Evolutionary conservation across 2,113 vertebrate genomes (phyloP), one percentile per base, ranked within the genome.

Genomic region (Colinus virginianus): DNA sequence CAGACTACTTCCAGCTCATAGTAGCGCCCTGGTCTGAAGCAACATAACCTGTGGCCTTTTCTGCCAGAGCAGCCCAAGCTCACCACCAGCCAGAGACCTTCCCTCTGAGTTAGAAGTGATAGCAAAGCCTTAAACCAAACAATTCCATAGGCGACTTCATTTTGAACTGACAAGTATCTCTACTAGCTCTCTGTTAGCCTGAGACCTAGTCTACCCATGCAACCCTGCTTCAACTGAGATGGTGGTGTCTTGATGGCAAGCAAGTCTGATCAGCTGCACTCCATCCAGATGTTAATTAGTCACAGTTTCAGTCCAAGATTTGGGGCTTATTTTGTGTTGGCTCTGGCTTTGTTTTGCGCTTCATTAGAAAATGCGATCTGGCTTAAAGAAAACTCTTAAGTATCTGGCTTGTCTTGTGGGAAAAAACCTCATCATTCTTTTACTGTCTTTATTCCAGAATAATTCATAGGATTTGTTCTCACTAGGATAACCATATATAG

Each of bases 301-400:
- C 63, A 79, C 40, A 46, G 63, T 77, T 92, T 84, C 4, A 0
- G 22, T 48, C 62, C 61, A 40, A 66, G n/a, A 78, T 79, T 79
- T 83, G 7, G 45, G 42, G 62, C 45, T 74, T 38, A 78, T 22
- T 46, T 85, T 78, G 30, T 69, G 36, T 34, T 94, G 45, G 13
- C 46, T 77, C 68, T 67, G 42, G 4, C 30, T 90, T 78, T 74
- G 32, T 8, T 18, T 25, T 70, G 11, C 58, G 43, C 51, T 78
- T 90, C 58, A 49, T 84, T 71, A 94, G 25, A 78, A 56, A 94
- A 77, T 49, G 40, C 48, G 20, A 78, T 90, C 90, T 90, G 38
- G 46, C 11, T 84, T 76, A 88, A 88, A 62, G 11, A 88, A 82
- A 85, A 71, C 28, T 38, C 34, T 56, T 21, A 63, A 87, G 34